Percentiles rank a stretch among this genome's conserved stretches.
These are phyloP conservation scores for Electrophaes corylata DNA, from an alignment of 2,888 invertebrate genomes.

Conservation along the genomic window DNA sequence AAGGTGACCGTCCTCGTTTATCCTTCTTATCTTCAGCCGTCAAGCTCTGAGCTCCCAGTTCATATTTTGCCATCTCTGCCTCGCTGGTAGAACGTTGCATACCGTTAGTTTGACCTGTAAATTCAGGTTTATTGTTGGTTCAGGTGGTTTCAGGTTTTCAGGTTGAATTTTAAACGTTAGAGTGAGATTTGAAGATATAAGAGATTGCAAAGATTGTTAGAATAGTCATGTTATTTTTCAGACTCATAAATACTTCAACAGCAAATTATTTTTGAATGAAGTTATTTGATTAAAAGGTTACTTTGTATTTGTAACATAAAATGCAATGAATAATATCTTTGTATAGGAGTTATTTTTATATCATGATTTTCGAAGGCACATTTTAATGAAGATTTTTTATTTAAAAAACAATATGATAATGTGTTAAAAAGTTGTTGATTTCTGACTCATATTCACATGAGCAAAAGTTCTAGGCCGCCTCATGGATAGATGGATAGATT, in stretches of 20 bases:
- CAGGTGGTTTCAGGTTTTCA: conserved; percentile 1
- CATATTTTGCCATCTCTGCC: conserved; percentile 89
- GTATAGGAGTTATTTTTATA: background rate
- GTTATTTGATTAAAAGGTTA: background rate
- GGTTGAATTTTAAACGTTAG: background rate
- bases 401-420: too few species aligned
- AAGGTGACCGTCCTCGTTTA: conserved; percentile 95
- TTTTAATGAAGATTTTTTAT: too few species aligned
- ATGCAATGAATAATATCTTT: background rate
- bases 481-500: too few species aligned
- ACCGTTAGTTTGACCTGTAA: conserved; percentile 72
- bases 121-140: too few species aligned
- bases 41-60: conserved; percentile 76
- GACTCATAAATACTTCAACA: background rate
- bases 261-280: background rate
- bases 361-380: too few species aligned
- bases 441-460: too few species aligned
- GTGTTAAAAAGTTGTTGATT: too few species aligned
- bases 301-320: background rate
- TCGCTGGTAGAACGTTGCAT: conserved; percentile 91
- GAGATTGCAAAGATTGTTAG: background rate
- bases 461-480: too few species aligned
- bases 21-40: conserved; percentile 85
- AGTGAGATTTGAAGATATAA: background rate
- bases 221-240: background rate